Conservation (phyloP, 1,140 invertebrate genomes). For the Trichonephila inaurata region DNA sequence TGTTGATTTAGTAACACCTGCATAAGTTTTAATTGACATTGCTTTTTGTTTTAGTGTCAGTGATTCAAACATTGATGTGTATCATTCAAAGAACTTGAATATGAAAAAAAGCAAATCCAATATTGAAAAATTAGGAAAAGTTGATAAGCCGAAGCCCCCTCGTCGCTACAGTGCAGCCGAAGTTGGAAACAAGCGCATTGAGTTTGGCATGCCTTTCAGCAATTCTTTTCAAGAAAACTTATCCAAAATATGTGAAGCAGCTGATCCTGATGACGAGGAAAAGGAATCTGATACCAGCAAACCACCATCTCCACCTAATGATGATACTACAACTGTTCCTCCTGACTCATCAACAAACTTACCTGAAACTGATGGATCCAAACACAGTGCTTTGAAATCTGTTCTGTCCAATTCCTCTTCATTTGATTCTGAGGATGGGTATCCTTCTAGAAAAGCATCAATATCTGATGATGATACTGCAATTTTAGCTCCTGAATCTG, state of each 20-base stretch:
- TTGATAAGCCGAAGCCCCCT: slow-evolving; percentile 29
- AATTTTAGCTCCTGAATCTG: slow-evolving; percentile 19
- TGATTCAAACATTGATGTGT: slow-evolving; percentile 42
- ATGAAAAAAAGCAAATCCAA: slow-evolving; percentile 72
- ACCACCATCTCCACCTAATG: background rate
- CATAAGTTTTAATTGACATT: background rate
- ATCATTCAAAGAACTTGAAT: slow-evolving; percentile 63
- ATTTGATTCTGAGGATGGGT: slow-evolving; percentile 50
- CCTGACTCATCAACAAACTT: too few species aligned
- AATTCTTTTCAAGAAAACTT: slow-evolving; percentile 73
- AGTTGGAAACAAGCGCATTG: background rate
- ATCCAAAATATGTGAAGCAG: slow-evolving; percentile 67
- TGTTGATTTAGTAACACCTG: too few species aligned
- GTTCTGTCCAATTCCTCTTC: slow-evolving; percentile 39
- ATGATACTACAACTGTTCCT: background rate
- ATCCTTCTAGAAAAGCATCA: slow-evolving; percentile 59
- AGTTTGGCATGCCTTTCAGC: slow-evolving; percentile 44
- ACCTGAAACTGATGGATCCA: background rate
- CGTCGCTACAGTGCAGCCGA: slow-evolving; percentile 56
- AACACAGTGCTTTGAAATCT: background rate
- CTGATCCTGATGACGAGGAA: slow-evolving; percentile 48
- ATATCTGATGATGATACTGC: slow-evolving; percentile 66
- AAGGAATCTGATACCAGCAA: background rate
- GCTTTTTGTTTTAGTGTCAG: slow-evolving; percentile 33
- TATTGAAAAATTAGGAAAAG: slow-evolving; percentile 58